Evolutionary conservation across 2,888 invertebrate species (phyloP), one percentile per base, ranked within the genome.

Genomic region (Xylocampa areola): DNA sequence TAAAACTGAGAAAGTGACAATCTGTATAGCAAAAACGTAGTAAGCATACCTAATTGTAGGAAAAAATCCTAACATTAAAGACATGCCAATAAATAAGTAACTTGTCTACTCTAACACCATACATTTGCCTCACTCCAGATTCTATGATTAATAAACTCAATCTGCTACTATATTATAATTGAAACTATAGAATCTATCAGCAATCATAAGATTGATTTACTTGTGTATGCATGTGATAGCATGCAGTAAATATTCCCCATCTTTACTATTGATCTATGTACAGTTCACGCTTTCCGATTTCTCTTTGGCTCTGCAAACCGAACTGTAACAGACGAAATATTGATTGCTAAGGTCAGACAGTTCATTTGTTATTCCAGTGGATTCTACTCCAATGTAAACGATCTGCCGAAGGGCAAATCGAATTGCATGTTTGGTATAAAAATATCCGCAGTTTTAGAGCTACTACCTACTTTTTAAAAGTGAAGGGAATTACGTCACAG

Each of bases 331-430:
- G 70, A 67, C 58, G 54, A 74, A 74, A 73, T 74, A 73, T 72
- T 76, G 76, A 76, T 76, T 73, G 64, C 70, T 67, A 74, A 74
- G 67, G 76, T 73, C 70, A 63, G 76, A 61, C 67, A 57, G 70
- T 73, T 70, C 76, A 74, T 74, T 76, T 76, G 69, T 76, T 76
- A 74, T 74, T 76, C 74, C 45, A 66, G 59, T 58, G 64, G 59
- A 72, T 64, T 60, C 69, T 66, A 60, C 60, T 65, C 40, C 52
- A 70, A 70, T 73, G 73, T 65, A 76, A 74, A 76, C 62, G 73
- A 76, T 73, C 70, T 73, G 57, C 30, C 48, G 57, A 64, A 73
- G 54, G 59, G 60, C 41, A 62, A 69, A 73, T 61, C 51, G 53
- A 74, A 60, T 53, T 62, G 59, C 61, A 67, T 67, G 61, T 64